phyloP scores from a whole-genome alignment of 2,797 vertebrate species.

The Kryptolebias ocellatus region DNA sequence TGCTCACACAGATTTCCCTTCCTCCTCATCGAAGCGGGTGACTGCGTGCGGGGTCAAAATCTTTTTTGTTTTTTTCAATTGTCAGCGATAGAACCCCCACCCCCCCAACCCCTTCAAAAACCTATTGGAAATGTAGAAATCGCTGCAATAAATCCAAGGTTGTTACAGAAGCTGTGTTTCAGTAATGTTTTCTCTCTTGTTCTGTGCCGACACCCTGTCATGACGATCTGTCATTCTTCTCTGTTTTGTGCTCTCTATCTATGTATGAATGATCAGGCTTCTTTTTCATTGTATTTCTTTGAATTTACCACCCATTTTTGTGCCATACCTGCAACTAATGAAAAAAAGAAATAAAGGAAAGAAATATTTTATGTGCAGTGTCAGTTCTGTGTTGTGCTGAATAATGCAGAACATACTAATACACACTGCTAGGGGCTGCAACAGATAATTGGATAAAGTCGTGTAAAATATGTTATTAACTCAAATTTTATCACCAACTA shows the following conservation, averaged over 20 bases:
- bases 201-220: constrained; percentile 70
- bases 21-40: constrained; percentile 20
- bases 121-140: constrained; percentile 28
- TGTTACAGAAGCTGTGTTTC: constrained; percentile 57
- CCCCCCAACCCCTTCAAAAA: neutral
- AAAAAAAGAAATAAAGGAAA: constrained; percentile 86
- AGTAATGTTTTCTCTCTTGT: constrained; percentile 70
- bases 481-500: too few relatives aligned
- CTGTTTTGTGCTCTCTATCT: constrained; percentile 82
- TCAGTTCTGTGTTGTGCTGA: constrained; percentile 28
- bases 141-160: constrained; percentile 43
- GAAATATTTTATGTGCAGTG: constrained; percentile 74
- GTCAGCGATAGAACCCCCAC: neutral
- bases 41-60: neutral
- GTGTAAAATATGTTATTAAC: too few relatives aligned
- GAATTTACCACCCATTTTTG: constrained; percentile 79
- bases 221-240: constrained; percentile 76
- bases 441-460: too few relatives aligned
- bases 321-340: constrained; percentile 85
- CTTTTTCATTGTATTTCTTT: constrained; percentile 81
- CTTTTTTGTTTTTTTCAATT: too few relatives aligned
- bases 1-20: neutral
- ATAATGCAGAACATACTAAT: too few relatives aligned
- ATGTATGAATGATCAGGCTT: constrained; percentile 77
- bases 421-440: too few relatives aligned